phyloP scores from a whole-genome alignment of 2,888 invertebrate genomes.

The Mechanitis mazaeus region DNA sequence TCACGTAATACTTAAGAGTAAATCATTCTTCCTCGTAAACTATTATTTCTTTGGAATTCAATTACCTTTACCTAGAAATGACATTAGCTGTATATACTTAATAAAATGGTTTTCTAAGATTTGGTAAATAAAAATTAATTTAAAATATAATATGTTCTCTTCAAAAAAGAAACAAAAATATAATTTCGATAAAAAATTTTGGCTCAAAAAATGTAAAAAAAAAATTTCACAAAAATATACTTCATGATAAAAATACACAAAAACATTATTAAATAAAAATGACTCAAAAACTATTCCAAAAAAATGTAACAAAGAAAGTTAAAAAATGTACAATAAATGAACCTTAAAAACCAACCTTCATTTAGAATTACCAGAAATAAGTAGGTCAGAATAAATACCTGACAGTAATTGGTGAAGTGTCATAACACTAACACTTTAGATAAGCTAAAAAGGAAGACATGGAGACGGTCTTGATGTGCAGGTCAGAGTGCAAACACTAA shows the following conservation, averaged over 20 bases:
- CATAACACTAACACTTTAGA: slow-evolving; percentile 23
- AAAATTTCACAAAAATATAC: too few species aligned
- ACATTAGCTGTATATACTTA: not conserved
- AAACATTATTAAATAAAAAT: too few species aligned
- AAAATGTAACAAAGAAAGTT: too few species aligned
- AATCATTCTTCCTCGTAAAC: not conserved
- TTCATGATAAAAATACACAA: too few species aligned
- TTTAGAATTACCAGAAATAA: not conserved
- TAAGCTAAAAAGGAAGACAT: slow-evolving; percentile 31
- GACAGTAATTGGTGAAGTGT: slow-evolving; percentile 9
- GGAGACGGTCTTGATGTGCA: slow-evolving; percentile 29
- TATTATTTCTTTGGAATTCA: not conserved
- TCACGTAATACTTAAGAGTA: not conserved
- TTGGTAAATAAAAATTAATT: too few species aligned
- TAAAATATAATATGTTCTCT: too few species aligned
- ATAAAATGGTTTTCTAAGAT: not conserved
- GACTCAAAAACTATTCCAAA: too few species aligned
- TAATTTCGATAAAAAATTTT: too few species aligned
- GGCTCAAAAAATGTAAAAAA: too few species aligned
- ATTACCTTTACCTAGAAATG: not conserved
- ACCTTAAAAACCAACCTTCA: too few species aligned
- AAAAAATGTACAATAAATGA: too few species aligned
- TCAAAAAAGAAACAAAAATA: too few species aligned
- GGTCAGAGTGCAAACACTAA: slow-evolving; percentile 39
- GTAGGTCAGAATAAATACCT: slow-evolving; percentile 20